Base-by-base conservation (phyloP, 2,797 vertebrate genomes). In the Enteromius afrohamiltoni region DNA sequence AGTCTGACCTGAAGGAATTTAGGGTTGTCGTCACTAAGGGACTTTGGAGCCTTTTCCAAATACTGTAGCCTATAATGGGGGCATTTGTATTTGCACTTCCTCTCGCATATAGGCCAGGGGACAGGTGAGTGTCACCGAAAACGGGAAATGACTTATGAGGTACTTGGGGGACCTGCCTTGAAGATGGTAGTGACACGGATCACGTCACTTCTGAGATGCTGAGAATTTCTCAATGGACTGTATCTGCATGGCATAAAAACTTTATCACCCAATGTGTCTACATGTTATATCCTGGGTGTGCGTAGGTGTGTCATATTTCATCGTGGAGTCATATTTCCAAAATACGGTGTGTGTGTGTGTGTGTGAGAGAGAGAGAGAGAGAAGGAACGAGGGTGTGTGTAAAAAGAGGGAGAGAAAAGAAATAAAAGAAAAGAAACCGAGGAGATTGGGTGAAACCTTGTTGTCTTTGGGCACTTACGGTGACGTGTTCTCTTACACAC, bases 371-470 rank as follows among this genome's bases (percentile, higher is more conserved):
- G 77, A 55, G 53, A 4, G n/a, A 11, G n/a, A 60, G n/a, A 23
- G 60, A 64, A 31, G 14, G 26, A 8, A 31, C 26, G 60, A 64
- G 6, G 26, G 60, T 79, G 58, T 42, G 31, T 49, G 17, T 64
- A 23, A 69, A 17, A 26, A 17, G 4, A 26, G n/a, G 21, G 1
- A 34, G 31, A 77, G 58, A 47, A 29, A 60, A 21, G 0, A 40
- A 49, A 47, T 10, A 60, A 42, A 76, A 55, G 1, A 77, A 77
- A 60, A 69, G n/a, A 74, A 79, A 67, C 49, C 7, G 42, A 67
- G 58, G 71, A 68, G 65, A 45, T 17, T 86, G 80, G 75, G 51
- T 74, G 85, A 88, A 88, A 77, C 82, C 74, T 77, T 78, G 81
- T 83, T 83, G 77, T 84, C 31, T 85, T 77, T 80, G 53, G 75